Base-by-base conservation (phyloP, 2,797 vertebrate species). In the Xyrichtys novacula region DNA sequence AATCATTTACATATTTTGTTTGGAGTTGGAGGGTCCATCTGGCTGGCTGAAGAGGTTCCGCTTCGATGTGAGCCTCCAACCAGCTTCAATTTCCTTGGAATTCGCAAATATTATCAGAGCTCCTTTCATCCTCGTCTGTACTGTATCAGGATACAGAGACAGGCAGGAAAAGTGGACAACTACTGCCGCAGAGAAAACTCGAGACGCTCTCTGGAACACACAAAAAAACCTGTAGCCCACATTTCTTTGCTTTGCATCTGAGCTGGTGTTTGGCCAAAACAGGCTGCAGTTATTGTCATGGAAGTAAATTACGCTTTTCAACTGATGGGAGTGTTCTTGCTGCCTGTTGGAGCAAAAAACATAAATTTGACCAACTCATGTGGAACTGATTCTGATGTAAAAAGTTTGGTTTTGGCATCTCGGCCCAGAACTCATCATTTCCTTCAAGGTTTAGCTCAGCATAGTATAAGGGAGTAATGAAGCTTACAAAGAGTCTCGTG, bases 1-100 rank as follows among this genome's bases (percentile, higher is more conserved):
- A 61, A 54, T 80, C 3, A 80, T 84, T 78, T 86, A 67, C 74
- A 82, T 65, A 63, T 71, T 82, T 71, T 71, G 66, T 76, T 80
- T 78, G 70, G 61, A 78, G 55, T 56, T 65, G 25, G 55, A 76
- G 1, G 3, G 17, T 57, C 53, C 32, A 40, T 70, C 47, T 80
- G 63, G 75, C 72, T 20, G 43, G 50, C 59, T 68, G 70, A 67
- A 42, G 32, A 19, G 40, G 49, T 54, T 76, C 44, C 0, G 31
- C 59, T 78, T 73, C 39, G 42, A 40, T 32, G 38, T 54, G 58
- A 50, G 23, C 63, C 50, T 77, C 65, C 40, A 28, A 83, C 64
- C 28, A 67, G 63, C 46, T 80, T 82, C 42, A 74, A 68, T 79
- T 81, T 82, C 56, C 60, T 42, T 26, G 59, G 69, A 83, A 81